Evolutionary conservation across 2,797 vertebrate species (phyloP).

Genomic region (Thaleichthys pacificus): DNA sequence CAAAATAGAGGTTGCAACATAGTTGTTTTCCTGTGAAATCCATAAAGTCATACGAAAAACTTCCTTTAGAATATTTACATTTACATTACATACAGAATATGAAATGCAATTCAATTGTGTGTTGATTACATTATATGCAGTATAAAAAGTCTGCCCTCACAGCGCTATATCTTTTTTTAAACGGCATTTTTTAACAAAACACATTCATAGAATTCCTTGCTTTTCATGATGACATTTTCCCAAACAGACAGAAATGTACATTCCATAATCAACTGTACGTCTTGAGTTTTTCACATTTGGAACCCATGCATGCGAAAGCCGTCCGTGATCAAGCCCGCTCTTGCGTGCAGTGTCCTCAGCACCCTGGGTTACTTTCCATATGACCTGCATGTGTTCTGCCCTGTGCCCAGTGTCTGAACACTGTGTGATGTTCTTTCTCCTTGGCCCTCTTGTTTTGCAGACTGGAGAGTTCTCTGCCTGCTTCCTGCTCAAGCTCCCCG

Average conservation of each 20-base stretch:
- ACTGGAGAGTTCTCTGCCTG: slow-evolving; percentile 93
- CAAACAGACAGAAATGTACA: too few species aligned
- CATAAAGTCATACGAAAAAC: neutral
- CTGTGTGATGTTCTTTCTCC: neutral
- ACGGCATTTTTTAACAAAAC: too few species aligned
- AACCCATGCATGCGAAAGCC: neutral
- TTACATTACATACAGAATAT: too few species aligned
- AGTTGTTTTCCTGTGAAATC: too few species aligned
- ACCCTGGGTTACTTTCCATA: neutral
- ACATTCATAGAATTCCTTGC: too few species aligned
- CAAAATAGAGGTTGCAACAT: neutral
- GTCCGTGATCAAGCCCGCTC: neutral
- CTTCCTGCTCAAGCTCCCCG: slow-evolving; percentile 94
- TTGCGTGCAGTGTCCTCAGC: neutral
- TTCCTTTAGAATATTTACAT: too few species aligned
- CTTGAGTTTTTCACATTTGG: neutral
- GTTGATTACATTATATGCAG: too few species aligned
- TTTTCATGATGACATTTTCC: too few species aligned
- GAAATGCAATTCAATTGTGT: too few species aligned
- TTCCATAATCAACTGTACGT: too few species aligned
- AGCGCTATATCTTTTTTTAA: too few species aligned
- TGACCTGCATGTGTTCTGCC: neutral
- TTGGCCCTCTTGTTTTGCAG: slow-evolving; percentile 34
- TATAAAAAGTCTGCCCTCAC: too few species aligned
- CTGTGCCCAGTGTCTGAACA: neutral